Conservation (phyloP, 2,113 vertebrate species). For the Cyprinodon brontotheroides region DNA sequence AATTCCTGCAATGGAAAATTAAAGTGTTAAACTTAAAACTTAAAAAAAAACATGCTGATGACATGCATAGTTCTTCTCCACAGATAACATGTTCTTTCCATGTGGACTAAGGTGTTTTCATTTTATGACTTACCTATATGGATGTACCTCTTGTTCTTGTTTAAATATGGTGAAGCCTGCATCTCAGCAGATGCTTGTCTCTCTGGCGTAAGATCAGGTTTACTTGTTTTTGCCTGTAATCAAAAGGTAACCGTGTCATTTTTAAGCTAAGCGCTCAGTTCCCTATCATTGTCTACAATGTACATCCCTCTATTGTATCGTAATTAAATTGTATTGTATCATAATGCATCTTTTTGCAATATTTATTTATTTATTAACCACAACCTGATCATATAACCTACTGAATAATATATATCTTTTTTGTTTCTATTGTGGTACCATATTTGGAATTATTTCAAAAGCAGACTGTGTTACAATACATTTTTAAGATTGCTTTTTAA, state of each 20-base stretch:
- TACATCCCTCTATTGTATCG: background rate
- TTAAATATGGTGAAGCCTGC: conserved; percentile 59
- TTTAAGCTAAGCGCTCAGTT: background rate
- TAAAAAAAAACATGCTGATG: background rate
- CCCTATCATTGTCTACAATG: background rate
- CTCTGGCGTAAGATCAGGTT: accelerated
- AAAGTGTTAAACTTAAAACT: background rate
- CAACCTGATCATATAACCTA: too few species aligned
- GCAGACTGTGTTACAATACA: too few species aligned
- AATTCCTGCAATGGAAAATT: conserved; percentile 22
- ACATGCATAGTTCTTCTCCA: background rate
- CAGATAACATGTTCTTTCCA: background rate
- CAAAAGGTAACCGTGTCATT: background rate
- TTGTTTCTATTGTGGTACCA: too few species aligned
- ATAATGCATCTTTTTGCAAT: background rate
- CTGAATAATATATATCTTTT: too few species aligned
- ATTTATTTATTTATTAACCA: too few species aligned
- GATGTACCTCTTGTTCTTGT: conserved; percentile 66
- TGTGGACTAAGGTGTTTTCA: background rate
- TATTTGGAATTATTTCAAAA: too few species aligned
- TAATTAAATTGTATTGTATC: background rate
- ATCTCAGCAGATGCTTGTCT: conserved; percentile 70
- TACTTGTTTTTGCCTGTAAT: conserved; percentile 70
- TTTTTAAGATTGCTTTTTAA: too few species aligned
- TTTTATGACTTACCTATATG: conserved; percentile 68